Evolutionary conservation across 2,113 vertebrate genomes (phyloP).

Genomic region (Hystrix brachyura): DNA sequence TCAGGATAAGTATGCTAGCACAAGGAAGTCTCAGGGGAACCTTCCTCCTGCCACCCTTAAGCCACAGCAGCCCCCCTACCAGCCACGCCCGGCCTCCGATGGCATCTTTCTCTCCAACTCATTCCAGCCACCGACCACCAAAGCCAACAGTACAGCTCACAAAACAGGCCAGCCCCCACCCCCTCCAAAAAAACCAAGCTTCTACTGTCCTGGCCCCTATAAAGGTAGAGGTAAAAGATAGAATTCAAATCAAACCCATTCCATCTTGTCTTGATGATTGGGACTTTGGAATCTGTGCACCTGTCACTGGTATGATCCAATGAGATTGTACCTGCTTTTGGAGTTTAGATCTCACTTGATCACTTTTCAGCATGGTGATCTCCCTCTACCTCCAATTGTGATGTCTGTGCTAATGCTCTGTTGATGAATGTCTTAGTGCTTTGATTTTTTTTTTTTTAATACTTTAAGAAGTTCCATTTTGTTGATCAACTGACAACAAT

Average conservation of each 20-base stretch:
- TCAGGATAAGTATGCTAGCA: conserved; percentile 96
- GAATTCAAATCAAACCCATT: conserved; percentile 69
- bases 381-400: conserved; percentile 70
- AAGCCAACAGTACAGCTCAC: conserved; percentile 96
- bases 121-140: conserved; percentile 94
- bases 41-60: conserved; percentile 90
- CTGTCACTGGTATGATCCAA: conserved; percentile 24
- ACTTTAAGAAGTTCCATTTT: conserved; percentile 70
- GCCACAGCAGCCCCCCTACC: conserved; percentile 91
- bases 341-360: conserved; percentile 78
- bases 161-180: conserved; percentile 90
- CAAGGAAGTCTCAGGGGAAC: conserved; percentile 95
- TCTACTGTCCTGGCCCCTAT: conserved; percentile 88
- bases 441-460: conserved; percentile 66
- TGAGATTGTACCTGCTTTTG: conserved; percentile 64
- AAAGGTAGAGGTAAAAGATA: conserved; percentile 92
- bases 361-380: conserved; percentile 79
- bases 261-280: conserved; percentile 72
- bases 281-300: conserved; percentile 69
- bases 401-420: conserved; percentile 68
- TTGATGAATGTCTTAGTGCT: conserved; percentile 81
- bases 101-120: conserved; percentile 97
- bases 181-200: conserved; percentile 92
- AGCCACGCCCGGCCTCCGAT: conserved; percentile 94
- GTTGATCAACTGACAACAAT: conserved; percentile 66